Conservation (phyloP, 1,140 invertebrate genomes). For the Heliothis virescens region DNA sequence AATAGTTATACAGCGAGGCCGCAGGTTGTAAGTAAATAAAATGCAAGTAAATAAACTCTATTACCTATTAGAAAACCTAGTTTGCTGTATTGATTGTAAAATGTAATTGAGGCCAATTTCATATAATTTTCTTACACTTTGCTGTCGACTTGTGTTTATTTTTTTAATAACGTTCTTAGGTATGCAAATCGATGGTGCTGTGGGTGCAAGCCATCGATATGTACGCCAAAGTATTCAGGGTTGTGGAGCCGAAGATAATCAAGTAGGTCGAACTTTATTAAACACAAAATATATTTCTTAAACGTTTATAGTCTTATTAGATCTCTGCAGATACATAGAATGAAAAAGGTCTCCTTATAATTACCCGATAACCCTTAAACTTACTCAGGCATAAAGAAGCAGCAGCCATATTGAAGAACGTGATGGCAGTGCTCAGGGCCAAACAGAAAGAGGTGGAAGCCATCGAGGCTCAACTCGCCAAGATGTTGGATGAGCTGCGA, state of each 20-base stretch:
- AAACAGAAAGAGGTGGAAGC: conserved; percentile 93
- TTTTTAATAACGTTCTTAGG: conserved; percentile 89
- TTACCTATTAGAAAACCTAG: too few species aligned
- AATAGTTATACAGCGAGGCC: too few species aligned
- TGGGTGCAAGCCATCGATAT: conserved; percentile 96
- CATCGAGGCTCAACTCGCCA: conserved; percentile 88
- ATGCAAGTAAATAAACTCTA: too few species aligned
- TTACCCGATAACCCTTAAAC: not conserved
- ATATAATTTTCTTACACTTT: too few species aligned
- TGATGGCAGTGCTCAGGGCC: conserved; percentile 91
- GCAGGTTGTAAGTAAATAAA: too few species aligned
- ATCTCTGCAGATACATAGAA: too few species aligned
- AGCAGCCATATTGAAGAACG: conserved; percentile 90
- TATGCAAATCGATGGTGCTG: conserved; percentile 95
- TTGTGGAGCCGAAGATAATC: conserved; percentile 94
- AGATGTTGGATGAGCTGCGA: conserved; percentile 83
- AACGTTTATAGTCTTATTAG: too few species aligned
- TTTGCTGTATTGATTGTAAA: too few species aligned
- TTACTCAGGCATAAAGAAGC: conserved; percentile 89
- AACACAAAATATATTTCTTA: too few species aligned
- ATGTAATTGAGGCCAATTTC: too few species aligned
- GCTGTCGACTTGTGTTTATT: too few species aligned
- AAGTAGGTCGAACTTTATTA: conserved; percentile 84
- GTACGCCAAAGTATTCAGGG: conserved; percentile 93
- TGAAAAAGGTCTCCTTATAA: too few species aligned